Evolutionary conservation across 2,888 invertebrate species (phyloP).

Genomic region (Copidosoma aretas): DNA sequence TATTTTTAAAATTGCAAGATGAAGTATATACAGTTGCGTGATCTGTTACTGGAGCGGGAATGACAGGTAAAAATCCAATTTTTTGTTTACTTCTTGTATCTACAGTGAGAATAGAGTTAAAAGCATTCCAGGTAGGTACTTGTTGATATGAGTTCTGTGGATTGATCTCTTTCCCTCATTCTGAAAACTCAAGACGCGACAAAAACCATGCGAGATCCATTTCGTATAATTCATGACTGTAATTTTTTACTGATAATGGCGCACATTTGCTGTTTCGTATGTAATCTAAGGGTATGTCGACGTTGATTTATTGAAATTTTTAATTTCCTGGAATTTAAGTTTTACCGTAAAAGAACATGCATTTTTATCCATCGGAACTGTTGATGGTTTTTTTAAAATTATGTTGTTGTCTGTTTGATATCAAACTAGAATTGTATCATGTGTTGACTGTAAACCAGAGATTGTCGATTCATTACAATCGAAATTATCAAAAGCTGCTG

Average conservation of each 20-base stretch:
- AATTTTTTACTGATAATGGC: background rate
- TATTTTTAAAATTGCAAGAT: slow-evolving; percentile 23
- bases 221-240: background rate
- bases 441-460: background rate
- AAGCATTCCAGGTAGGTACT: slow-evolving; percentile 7
- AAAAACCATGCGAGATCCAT: slow-evolving; percentile 6
- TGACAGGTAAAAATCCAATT: slow-evolving; percentile 23
- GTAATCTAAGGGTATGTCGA: background rate
- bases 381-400: background rate
- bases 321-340: background rate
- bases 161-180: background rate
- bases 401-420: background rate
- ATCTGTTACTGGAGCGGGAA: slow-evolving; percentile 21
- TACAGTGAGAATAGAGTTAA: background rate
- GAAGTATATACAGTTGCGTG: slow-evolving; percentile 24
- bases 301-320: background rate
- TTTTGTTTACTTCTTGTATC: slow-evolving; percentile 5
- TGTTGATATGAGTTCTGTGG: background rate
- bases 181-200: background rate
- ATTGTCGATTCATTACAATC: background rate
- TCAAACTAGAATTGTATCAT: background rate
- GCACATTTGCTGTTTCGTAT: background rate
- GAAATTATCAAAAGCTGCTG: slow-evolving; percentile 4
- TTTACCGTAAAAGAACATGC: background rate
- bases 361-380: background rate